Conservation (phyloP, 1,140 invertebrate genomes). For the Temnothorax nylanderi region DNA sequence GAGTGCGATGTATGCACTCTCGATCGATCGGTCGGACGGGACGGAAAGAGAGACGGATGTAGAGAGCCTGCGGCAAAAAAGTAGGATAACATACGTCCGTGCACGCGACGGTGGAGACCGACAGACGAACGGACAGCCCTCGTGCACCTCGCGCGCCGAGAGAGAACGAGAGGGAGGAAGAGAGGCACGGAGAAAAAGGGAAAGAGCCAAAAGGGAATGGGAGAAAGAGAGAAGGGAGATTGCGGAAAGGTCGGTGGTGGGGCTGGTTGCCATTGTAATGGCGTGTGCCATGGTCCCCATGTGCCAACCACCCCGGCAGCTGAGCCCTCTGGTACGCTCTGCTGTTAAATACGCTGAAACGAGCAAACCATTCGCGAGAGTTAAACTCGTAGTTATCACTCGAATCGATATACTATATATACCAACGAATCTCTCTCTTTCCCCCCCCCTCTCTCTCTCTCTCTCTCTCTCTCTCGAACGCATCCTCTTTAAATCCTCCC, state of each 20-base stretch:
- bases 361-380: slow-evolving; percentile 74
- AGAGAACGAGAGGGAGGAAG: slow-evolving; percentile 49
- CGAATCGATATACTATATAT: slow-evolving; percentile 68
- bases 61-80: slow-evolving; percentile 74
- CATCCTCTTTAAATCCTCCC: slow-evolving; percentile 73
- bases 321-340: slow-evolving; percentile 66
- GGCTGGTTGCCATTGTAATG: slow-evolving; percentile 75
- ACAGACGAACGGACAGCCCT: slow-evolving; percentile 68
- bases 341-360: slow-evolving; percentile 76
- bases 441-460: slow-evolving; percentile 4
- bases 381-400: slow-evolving; percentile 76
- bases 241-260: slow-evolving; percentile 60
- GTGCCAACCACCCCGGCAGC: slow-evolving; percentile 72
- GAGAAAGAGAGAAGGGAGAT: slow-evolving; percentile 55
- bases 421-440: background rate
- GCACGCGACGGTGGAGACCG: slow-evolving; percentile 70
- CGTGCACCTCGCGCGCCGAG: slow-evolving; percentile 60
- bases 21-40: slow-evolving; percentile 68
- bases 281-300: slow-evolving; percentile 77
- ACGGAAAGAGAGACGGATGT: slow-evolving; percentile 65
- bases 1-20: slow-evolving; percentile 68
- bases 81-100: slow-evolving; percentile 75
- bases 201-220: background rate
- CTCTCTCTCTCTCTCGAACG: slow-evolving; percentile 47
- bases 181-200: background rate